Evolutionary conservation across 2,797 vertebrate genomes (phyloP).

Genomic region (Nyctalus aviator): DNA sequence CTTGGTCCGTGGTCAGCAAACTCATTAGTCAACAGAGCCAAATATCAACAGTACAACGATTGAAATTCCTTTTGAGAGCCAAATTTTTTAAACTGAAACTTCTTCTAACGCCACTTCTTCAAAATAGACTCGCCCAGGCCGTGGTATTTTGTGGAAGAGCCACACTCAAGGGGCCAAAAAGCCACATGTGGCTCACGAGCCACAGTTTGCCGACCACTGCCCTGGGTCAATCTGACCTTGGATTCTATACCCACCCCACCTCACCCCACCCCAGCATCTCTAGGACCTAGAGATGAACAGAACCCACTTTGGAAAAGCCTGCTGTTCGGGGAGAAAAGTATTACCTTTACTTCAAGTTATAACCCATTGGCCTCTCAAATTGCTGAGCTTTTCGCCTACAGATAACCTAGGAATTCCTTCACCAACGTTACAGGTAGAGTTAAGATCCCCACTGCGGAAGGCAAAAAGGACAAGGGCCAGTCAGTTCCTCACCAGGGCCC

Average conservation of each 20-base stretch:
- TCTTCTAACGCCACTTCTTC: too few species aligned
- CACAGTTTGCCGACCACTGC: too few species aligned
- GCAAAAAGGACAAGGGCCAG: neutral
- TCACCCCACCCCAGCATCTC: neutral
- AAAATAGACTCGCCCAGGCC: too few species aligned
- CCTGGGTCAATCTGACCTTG: neutral
- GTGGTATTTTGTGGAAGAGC: too few species aligned
- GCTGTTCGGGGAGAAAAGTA: neutral
- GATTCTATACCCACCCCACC: neutral
- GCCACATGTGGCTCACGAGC: too few species aligned
- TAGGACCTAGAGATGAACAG: neutral
- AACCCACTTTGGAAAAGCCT: neutral
- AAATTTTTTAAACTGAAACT: too few species aligned
- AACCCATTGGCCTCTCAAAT: neutral
- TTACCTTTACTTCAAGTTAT: neutral
- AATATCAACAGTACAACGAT: too few species aligned
- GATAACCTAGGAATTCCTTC: slow-evolving; percentile 7
- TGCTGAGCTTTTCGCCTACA: neutral
- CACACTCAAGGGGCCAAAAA: too few species aligned
- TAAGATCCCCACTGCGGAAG: neutral
- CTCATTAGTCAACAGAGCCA: too few species aligned
- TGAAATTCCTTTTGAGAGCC: too few species aligned
- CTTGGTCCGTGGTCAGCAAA: too few species aligned
- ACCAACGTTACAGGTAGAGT: neutral
- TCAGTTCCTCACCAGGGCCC: neutral